phyloP scores from a whole-genome alignment of 2,113 vertebrate species.

The Tor tambroides region DNA sequence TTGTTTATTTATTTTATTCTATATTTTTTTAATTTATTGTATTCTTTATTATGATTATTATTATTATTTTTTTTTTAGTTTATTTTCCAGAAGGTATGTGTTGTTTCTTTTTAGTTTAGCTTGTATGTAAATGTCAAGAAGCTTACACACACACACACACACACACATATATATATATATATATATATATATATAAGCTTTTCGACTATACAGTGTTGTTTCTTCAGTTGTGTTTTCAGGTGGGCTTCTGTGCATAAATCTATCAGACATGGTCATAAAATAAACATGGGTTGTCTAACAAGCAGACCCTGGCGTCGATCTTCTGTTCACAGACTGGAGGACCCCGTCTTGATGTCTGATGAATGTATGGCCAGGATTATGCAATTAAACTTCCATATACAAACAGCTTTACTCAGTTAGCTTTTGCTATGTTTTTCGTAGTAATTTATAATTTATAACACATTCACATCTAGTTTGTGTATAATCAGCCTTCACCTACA shows the following conservation, averaged over 20 bases:
- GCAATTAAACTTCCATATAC: neutral
- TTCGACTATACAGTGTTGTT: neutral
- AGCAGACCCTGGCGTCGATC: slow-evolving; percentile 29
- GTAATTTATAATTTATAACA: neutral
- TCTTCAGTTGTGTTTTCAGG: neutral
- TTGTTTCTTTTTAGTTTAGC: neutral
- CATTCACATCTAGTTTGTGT: neutral
- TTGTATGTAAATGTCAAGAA: neutral
- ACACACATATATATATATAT: too few relatives aligned
- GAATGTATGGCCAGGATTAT: neutral
- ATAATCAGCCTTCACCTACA: neutral
- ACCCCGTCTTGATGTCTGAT: neutral
- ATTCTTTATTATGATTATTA: too few relatives aligned
- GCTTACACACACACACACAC: neutral
- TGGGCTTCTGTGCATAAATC: neutral
- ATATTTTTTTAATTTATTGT: neutral
- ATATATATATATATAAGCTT: too few relatives aligned
- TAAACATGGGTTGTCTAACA: slow-evolving; percentile 43
- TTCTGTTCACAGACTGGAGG: neutral
- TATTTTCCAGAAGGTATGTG: neutral
- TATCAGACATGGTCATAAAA: neutral
- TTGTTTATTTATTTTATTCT: neutral
- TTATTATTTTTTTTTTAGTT: neutral
- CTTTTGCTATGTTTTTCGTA: neutral
- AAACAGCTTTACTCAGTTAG: neutral